Conservation (phyloP, 2,113 vertebrate genomes). For the Bujurquina vittata region DNA sequence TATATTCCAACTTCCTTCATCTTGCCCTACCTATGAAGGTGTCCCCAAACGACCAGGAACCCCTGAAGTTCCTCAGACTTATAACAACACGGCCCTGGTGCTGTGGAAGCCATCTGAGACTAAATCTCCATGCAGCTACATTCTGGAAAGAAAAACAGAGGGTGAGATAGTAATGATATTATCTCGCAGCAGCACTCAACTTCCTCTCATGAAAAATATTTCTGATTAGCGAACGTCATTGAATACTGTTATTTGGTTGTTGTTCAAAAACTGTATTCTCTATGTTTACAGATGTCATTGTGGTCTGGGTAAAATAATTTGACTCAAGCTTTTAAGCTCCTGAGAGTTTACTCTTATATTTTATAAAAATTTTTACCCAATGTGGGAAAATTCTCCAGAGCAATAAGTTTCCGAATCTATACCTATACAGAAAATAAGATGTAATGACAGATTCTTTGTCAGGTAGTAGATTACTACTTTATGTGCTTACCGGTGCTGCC, state of each 20-base stretch:
- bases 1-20: background rate
- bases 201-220: background rate
- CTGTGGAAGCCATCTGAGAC: constrained; percentile 92
- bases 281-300: background rate
- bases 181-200: too few relatives aligned
- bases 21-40: constrained; percentile 69
- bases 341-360: background rate
- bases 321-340: background rate
- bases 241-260: background rate
- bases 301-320: background rate
- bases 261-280: background rate
- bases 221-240: background rate
- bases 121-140: constrained; percentile 90
- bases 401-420: background rate
- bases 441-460: background rate
- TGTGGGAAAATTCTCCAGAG: background rate
- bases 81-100: constrained; percentile 91
- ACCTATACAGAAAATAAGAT: background rate
- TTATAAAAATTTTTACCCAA: background rate
- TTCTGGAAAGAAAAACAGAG: constrained; percentile 85
- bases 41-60: constrained; percentile 89
- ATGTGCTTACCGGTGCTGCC: constrained; percentile 12
- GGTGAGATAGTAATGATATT: constrained; percentile 73
- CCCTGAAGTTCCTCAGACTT: constrained; percentile 92
- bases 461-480: background rate